These are phyloP conservation scores for Nylanderia fulva DNA, from an alignment of 1,140 invertebrate genomes.

Conservation along the genomic window DNA sequence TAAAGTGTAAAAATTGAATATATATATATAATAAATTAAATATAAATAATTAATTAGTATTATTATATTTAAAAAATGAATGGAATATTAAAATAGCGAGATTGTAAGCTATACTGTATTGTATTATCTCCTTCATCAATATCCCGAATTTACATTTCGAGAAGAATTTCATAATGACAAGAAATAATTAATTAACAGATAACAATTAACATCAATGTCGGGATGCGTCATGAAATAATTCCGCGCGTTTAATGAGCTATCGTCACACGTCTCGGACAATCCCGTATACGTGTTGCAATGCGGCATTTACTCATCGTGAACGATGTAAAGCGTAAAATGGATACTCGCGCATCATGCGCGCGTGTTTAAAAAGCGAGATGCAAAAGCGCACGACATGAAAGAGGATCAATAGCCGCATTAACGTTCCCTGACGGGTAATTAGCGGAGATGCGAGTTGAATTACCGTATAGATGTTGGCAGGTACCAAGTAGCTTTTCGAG, in stretches of 20 bases:
- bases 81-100: neutral
- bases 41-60: no score
- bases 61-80: neutral
- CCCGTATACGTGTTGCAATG: neutral
- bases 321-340: conserved; percentile 40
- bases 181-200: conserved; percentile 35
- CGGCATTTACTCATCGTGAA: conserved; percentile 26
- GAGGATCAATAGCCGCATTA: conserved; percentile 74
- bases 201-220: conserved; percentile 11
- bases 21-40: no score
- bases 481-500: conserved; percentile 58
- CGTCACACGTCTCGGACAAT: conserved; percentile 24
- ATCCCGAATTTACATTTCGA: neutral
- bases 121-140: neutral
- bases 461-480: conserved; percentile 68
- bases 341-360: conserved; percentile 26
- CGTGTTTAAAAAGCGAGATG: conserved; percentile 37
- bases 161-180: neutral
- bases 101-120: neutral
- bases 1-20: neutral
- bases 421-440: conserved; percentile 76
- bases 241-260: conserved; percentile 9
- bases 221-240: conserved; percentile 29
- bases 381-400: conserved; percentile 50
- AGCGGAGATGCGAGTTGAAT: conserved; percentile 75